phyloP scores from a whole-genome alignment of 2,797 vertebrate genomes.

The Phalloptychus januarius region DNA sequence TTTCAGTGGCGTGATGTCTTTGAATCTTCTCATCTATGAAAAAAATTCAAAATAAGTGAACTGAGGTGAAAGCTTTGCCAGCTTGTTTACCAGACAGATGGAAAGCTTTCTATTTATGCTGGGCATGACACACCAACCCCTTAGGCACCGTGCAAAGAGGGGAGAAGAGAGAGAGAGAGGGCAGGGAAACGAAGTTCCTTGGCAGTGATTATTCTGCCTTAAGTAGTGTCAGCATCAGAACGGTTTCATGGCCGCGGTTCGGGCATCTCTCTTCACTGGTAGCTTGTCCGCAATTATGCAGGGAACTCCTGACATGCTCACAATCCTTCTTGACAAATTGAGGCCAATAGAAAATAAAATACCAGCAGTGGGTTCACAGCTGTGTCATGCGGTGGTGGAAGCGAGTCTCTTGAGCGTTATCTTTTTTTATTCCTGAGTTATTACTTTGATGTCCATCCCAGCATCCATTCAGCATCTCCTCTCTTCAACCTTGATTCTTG shows the following conservation, averaged over 20 bases:
- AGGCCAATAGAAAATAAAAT: constrained; percentile 71
- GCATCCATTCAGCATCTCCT: constrained; percentile 35
- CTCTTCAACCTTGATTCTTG: constrained; percentile 24
- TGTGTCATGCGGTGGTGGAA: constrained; percentile 49
- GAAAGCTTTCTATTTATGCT: constrained; percentile 72
- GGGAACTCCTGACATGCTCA: constrained; percentile 55
- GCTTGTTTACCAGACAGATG: constrained; percentile 73
- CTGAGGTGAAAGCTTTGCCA: constrained; percentile 57
- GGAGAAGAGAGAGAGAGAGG: constrained; percentile 7
- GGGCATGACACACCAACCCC: constrained; percentile 63
- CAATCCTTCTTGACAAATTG: constrained; percentile 70
- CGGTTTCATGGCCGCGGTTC: constrained; percentile 52
- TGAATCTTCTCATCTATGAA: constrained; percentile 46
- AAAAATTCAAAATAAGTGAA: constrained; percentile 52
- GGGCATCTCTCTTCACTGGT: constrained; percentile 30
- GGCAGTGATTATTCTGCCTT: constrained; percentile 66
- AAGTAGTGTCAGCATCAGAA: constrained; percentile 54
- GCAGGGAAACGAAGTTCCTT: constrained; percentile 43
- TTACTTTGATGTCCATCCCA: constrained; percentile 49
- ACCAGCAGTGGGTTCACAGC: constrained; percentile 51
- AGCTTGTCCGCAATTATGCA: constrained; percentile 42
- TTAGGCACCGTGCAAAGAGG: constrained; percentile 50
- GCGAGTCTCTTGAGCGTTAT: constrained; percentile 48
- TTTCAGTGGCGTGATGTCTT: constrained; percentile 28
- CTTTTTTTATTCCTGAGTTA: constrained; percentile 45